Base-by-base conservation (phyloP, 1,140 invertebrate genomes). In the Nautilus pompilius region DNA sequence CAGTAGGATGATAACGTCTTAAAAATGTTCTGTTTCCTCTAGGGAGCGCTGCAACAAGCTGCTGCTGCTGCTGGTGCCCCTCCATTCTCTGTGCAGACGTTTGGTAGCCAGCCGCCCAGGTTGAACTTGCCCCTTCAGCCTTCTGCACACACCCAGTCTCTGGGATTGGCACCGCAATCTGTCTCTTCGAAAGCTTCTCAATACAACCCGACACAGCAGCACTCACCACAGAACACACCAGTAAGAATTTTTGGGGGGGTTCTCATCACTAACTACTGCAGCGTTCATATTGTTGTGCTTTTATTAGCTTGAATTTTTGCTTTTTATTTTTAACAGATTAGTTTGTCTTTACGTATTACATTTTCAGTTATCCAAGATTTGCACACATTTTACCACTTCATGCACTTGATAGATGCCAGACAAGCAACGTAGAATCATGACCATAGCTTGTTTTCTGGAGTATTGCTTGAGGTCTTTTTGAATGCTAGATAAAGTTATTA, bases 21-120 rank as follows among this genome's bases (percentile, higher is more conserved):
- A 65, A 46, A 57, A 51, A 6, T 69, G 62, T 62, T 60, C 36
- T 58, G 26, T 20, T 55, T 60, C 20, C 55, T 70, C 13, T 64
- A 73, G 68, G 74, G 68, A 49, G 59, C 70, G 15, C 65, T 73
- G 28, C 73, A 76, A 48, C 69, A 70, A 45, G 65, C 69, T 34
- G 61, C 71, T 41, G 69, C 69, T 49, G 36, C 36, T 15, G 68
- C 68, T 3, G 67, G 65, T 13, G 66, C 57, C 36, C 64, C 69
- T 29, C 70, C 73, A 62, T 75, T 74, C 59, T 70, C 69, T 26
- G 20, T 79, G 48, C 71, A 73, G 62, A 36, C 70, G 20, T 74
- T 77, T 63, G 62, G 66, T 36, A 74, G 62, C 41, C 77, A 74
- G 64, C 66, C 63, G 3, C 68, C 62, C 51, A 66, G 67, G 22